Evolutionary conservation across 1,140 invertebrate genomes (phyloP).

Genomic region (Mizuhopecten yessoensis): DNA sequence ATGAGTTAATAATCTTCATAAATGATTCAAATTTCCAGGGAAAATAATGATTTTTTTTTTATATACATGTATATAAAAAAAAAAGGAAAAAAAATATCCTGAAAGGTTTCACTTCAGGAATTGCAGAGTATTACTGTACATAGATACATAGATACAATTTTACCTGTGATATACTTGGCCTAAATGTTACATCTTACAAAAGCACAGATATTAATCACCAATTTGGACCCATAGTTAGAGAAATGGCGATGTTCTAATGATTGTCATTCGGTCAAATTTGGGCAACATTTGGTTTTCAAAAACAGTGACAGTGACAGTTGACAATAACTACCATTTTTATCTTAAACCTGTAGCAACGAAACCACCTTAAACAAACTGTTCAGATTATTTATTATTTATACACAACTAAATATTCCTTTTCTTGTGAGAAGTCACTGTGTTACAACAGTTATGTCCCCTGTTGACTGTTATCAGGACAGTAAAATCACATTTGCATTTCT

Average conservation of each 20-base stretch:
- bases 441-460: slow-evolving; percentile 18
- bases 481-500: too few species aligned
- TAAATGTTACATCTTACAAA: slow-evolving; percentile 4
- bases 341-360: not conserved
- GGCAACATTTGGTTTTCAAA: not conserved
- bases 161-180: not conserved
- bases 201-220: not conserved
- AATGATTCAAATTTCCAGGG: too few species aligned
- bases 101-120: not conserved
- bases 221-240: not conserved
- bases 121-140: not conserved
- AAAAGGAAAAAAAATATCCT: not conserved
- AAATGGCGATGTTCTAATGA: not conserved
- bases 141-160: not conserved
- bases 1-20: too few species aligned
- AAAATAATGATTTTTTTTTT: not conserved
- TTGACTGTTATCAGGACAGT: not conserved
- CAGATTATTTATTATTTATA: too few species aligned
- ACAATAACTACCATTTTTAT: not conserved
- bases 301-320: not conserved
- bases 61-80: not conserved
- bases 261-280: not conserved
- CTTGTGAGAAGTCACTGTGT: not conserved
- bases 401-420: not conserved
- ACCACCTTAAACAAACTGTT: too few species aligned